Evolutionary conservation across 2,113 vertebrate species (phyloP).

Genomic region (Pedionomus torquatus): DNA sequence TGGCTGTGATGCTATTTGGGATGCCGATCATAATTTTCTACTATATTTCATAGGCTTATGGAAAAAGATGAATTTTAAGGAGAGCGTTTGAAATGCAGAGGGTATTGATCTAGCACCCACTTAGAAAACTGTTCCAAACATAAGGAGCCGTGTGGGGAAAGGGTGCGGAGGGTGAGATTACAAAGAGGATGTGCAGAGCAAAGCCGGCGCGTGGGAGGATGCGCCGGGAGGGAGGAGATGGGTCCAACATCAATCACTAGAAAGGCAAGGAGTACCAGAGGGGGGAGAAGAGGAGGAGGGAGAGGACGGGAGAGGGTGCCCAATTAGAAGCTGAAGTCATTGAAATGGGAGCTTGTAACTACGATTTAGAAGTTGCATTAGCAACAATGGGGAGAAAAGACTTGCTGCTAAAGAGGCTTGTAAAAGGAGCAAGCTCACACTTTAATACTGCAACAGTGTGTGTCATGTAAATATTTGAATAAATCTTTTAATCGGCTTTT

Average conservation of each 20-base stretch:
- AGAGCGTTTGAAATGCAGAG: neutral
- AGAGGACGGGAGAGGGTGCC: neutral
- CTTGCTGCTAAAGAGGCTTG: neutral
- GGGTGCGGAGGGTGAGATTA: rapidly evolving
- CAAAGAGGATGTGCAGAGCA: neutral
- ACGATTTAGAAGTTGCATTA: neutral
- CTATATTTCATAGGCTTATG: neutral
- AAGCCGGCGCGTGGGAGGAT: neutral
- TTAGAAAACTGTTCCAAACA: neutral
- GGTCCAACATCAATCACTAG: rapidly evolving
- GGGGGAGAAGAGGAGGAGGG: neutral
- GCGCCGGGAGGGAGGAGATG: neutral
- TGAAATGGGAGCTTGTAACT: neutral
- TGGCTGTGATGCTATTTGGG: neutral
- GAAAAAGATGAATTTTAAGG: neutral
- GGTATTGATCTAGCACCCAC: neutral
- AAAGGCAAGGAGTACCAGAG: neutral
- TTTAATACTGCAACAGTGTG: neutral
- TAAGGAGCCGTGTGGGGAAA: neutral
- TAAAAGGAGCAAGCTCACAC: neutral
- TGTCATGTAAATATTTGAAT: slow-evolving; percentile 53
- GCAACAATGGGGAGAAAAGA: neutral
- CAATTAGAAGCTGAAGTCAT: neutral
- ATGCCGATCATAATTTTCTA: neutral
- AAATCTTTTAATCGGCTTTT: slow-evolving; percentile 52